A percentile compares a stretch with the other conserved stretches of the same genome.
Evolutionary conservation across 1,140 invertebrate species (phyloP).

Genomic region (Bombyx mandarina): DNA sequence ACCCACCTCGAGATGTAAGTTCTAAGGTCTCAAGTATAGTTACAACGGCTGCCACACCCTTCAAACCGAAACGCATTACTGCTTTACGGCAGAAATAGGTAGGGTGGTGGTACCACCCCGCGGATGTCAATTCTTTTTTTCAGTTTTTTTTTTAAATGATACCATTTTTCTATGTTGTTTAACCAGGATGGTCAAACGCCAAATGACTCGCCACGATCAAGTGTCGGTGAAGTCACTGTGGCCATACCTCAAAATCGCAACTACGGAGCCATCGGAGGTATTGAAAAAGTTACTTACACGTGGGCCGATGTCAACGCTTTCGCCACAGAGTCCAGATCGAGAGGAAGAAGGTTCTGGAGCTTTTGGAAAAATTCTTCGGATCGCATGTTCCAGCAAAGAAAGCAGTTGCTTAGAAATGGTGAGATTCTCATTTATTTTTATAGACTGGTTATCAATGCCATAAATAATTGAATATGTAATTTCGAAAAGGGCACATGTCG

Average conservation of each 20-base stretch:
- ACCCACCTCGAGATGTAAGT: too few relatives aligned
- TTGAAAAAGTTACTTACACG: constrained; percentile 75
- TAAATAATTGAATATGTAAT: too few relatives aligned
- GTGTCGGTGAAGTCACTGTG: constrained; percentile 41
- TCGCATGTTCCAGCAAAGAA: constrained; percentile 68
- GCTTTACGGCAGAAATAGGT: too few relatives aligned
- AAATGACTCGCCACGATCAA: constrained; percentile 30
- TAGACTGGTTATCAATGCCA: background rate
- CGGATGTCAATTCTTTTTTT: too few relatives aligned
- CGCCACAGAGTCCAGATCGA: constrained; percentile 54
- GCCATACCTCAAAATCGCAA: constrained; percentile 31
- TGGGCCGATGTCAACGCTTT: constrained; percentile 81
- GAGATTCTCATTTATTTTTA: constrained; percentile 19
- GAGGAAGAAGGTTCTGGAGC: constrained; percentile 43
- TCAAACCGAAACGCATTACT: too few relatives aligned
- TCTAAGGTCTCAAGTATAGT: too few relatives aligned
- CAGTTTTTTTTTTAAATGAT: background rate
- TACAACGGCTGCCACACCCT: too few relatives aligned
- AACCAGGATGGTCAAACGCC: constrained; percentile 31
- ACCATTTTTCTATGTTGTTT: constrained; percentile 3
- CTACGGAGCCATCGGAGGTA: constrained; percentile 50
- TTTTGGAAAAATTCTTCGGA: constrained; percentile 52
- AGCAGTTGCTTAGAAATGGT: constrained; percentile 80
- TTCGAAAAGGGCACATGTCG: too few relatives aligned
- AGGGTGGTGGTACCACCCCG: too few relatives aligned